Base-by-base conservation (phyloP, 2,113 vertebrate genomes). In the Penelope pileata region DNA sequence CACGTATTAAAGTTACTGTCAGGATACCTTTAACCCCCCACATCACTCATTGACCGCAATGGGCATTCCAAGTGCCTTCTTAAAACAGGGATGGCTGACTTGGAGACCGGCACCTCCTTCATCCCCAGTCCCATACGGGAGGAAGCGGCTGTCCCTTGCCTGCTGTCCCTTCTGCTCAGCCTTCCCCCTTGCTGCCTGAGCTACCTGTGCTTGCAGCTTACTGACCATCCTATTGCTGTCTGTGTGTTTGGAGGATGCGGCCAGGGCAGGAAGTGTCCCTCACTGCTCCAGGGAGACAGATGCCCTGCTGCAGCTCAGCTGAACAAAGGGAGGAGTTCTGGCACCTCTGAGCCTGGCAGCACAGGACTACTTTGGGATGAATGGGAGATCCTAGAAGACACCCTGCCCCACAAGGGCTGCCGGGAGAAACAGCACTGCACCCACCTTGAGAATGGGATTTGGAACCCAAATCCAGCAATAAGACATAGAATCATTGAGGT, bases 61-160 rank as follows among this genome's bases (percentile, higher is more conserved):
- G 40, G 16, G 47, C 77, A 50, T 56, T 63, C 77, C n/a, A 73
- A 24, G 16, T 48, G 5, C 11, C 21, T 54, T 60, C 68, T 74
- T 62, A 34, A 62, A 80, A 23, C 7, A 16, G 51, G 50, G 26
- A 27, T 15, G 22, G 24, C 26, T 51, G 50, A 27, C 27, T 56
- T 54, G 30, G 30, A 74, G 29, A 19, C 12, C 16, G 47, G 1
- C 5, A 13, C 73, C 19, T 13, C 11, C 10, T 38, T 47, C 29
- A 59, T 14, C 10, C 38, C 14, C 21, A 3, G 10, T 42, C n/a
- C 43, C 38, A 4, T 0, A 1, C n/a, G 32, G 26, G 22, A 58
- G 58, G 11, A 43, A 10, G 32, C 32, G 10, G 14, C 15, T 92
- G 59, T 12, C 9, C 12, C 68, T 74, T 27, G 21, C 29, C 24